A percentile compares a stretch with the other conserved stretches of the same genome.
Evolutionary conservation across 2,888 invertebrate genomes (phyloP).

Genomic region (Caenorhabditis becei): DNA sequence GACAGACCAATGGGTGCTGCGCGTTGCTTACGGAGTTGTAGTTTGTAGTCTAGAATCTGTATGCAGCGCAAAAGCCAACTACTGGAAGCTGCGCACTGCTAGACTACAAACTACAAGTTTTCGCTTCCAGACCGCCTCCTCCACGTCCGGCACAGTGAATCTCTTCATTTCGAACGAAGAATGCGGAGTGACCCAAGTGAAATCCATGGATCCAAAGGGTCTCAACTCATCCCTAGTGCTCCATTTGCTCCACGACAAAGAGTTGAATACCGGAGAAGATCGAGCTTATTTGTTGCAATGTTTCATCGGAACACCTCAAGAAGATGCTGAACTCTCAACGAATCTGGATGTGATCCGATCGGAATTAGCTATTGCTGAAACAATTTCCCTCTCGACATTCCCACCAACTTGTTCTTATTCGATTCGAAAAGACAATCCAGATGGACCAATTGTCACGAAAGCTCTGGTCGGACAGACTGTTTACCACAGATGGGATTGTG

Average conservation of each 20-base stretch:
- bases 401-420: conserved; percentile 80
- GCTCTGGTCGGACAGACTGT: conserved; percentile 78
- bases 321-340: conserved; percentile 71
- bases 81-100: too few relatives aligned
- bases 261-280: conserved; percentile 64
- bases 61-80: too few relatives aligned
- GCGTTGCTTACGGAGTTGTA: too few relatives aligned
- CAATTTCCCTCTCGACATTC: conserved; percentile 73
- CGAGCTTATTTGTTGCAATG: conserved; percentile 71
- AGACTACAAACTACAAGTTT: background rate
- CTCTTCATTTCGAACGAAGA: conserved; percentile 63
- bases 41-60: too few relatives aligned
- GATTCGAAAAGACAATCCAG: conserved; percentile 73
- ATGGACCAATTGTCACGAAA: conserved; percentile 73
- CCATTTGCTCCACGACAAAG: conserved; percentile 65
- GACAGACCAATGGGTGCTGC: too few relatives aligned
- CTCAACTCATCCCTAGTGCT: conserved; percentile 60
- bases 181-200: conserved; percentile 65
- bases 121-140: conserved; percentile 37
- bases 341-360: conserved; percentile 70
- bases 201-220: conserved; percentile 63
- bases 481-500: conserved; percentile 81
- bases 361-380: conserved; percentile 72
- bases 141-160: conserved; percentile 16
- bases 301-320: conserved; percentile 50